A percentile compares a stretch with the other conserved stretches of the same genome.
phyloP scores from a whole-genome alignment of 2,888 invertebrate species.

The Scaptomyza tumidula region DNA sequence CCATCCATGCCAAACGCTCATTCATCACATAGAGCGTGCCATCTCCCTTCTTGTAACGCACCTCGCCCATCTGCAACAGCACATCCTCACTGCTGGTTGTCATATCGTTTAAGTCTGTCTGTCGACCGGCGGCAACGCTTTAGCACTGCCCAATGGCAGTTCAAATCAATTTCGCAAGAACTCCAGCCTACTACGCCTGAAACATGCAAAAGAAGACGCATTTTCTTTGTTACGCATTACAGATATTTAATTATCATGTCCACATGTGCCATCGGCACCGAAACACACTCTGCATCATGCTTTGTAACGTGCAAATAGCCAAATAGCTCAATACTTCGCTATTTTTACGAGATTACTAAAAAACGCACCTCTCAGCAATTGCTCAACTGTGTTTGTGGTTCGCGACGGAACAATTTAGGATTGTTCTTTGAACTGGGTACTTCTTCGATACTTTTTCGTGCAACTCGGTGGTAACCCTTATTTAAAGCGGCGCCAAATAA shows the following conservation, averaged over 20 bases:
- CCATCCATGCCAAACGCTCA: slow-evolving; percentile 97
- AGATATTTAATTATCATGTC: slow-evolving; percentile 9
- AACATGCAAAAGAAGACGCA: slow-evolving; percentile 26
- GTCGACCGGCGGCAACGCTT: slow-evolving; percentile 37
- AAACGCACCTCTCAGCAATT: slow-evolving; percentile 54
- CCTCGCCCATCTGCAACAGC: slow-evolving; percentile 94
- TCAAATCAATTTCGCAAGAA: slow-evolving; percentile 39
- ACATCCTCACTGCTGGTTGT: slow-evolving; percentile 97
- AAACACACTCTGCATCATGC: slow-evolving; percentile 2
- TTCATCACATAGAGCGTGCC: slow-evolving; percentile 97
- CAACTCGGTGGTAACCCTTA: slow-evolving; percentile 26
- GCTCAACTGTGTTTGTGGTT: slow-evolving; percentile 38
- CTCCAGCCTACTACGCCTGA: slow-evolving; percentile 37
- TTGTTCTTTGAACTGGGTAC: slow-evolving; percentile 12
- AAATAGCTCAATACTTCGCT: slow-evolving; percentile 35
- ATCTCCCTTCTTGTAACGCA: slow-evolving; percentile 97
- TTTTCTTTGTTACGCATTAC: slow-evolving; percentile 16
- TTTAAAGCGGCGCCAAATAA: slow-evolving; percentile 16
- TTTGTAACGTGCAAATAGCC: slow-evolving; percentile 23
- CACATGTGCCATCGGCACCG: neutral
- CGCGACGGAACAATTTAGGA: slow-evolving; percentile 10
- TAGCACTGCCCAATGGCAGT: slow-evolving; percentile 24
- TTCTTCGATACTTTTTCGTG: neutral
- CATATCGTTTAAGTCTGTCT: slow-evolving; percentile 85
- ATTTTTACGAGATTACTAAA: slow-evolving; percentile 51